Base-by-base conservation (phyloP, 2,113 vertebrate genomes). In the Agelaius phoeniceus region DNA sequence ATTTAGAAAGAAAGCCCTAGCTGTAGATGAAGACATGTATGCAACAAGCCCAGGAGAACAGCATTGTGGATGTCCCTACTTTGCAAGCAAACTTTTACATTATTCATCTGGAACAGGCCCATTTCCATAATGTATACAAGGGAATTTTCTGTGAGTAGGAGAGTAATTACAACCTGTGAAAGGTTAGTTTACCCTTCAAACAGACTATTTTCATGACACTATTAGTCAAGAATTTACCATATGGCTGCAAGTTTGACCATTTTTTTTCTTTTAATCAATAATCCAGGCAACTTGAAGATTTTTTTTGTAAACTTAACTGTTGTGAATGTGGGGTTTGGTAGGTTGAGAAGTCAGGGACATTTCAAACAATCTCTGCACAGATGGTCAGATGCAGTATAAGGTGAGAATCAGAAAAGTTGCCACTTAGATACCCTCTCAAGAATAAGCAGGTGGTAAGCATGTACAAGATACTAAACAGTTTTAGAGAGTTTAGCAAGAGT, bases 301-400 rank as follows among this genome's bases (percentile, higher is more conserved):
- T 52, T 31, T 95, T 88, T 67, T 48, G 1, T 79, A 35, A 92
- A 69, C 27, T 44, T 77, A 67, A 52, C 46, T 84, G 46, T 61
- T 77, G 23, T 92, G 27, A 86, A 37, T 90, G 13, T 90, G 20
- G 58, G 52, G 27, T 92, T 95, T 91, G 46, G 37, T 63, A 48
- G 69, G 78, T 39, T 72, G 20, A 90, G 79, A 95, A 93, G 79
- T 79, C 52, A 61, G 22, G 15, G 71, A 43, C 72, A 65, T 83
- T 93, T 59, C 35, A 55, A 87, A 72, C 31, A 86, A 69, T 18
- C 31, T n/a, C 10, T 76, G 54, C 75, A 93, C 88, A 96, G 85
- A 94, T 96, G 93, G 89, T 80, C 82, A 93, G 79, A 87, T 62
- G 54, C 49, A 96, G 33, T 49, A 84, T 84, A 92, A 96, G 81